Evolutionary conservation across 2,113 vertebrate species (phyloP).

Genomic region (Planiliza haematocheilus): DNA sequence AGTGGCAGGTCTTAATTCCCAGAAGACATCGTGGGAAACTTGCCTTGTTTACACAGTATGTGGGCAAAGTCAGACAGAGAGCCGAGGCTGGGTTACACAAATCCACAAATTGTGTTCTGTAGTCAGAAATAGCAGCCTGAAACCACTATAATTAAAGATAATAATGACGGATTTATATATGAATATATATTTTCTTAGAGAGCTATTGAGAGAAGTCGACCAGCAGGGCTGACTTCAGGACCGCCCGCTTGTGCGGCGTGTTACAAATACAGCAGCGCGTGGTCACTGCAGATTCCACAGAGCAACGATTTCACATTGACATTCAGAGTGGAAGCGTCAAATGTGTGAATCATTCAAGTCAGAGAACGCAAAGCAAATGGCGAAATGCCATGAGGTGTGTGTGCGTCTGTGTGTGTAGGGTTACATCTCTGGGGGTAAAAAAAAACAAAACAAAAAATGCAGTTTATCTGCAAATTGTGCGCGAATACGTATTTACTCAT

Average conservation of each 20-base stretch:
- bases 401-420: background rate
- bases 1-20: background rate
- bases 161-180: background rate
- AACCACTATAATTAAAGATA: background rate
- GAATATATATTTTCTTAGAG: too few species aligned
- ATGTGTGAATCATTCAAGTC: conserved; percentile 43
- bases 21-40: background rate
- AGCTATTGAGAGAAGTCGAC: background rate
- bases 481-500: background rate
- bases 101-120: background rate
- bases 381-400: background rate
- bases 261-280: background rate
- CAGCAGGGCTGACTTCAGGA: too few species aligned
- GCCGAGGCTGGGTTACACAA: background rate
- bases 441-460: too few species aligned
- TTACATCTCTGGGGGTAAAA: background rate
- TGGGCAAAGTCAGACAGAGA: background rate
- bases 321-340: conserved; percentile 32
- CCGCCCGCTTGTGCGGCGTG: background rate
- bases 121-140: background rate
- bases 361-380: conserved; percentile 29
- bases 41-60: background rate
- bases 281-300: conserved; percentile 24
- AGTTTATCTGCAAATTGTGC: background rate
- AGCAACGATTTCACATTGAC: conserved; percentile 19